phyloP scores from a whole-genome alignment of 2,797 vertebrate species.

The Myiothlypis chrysogaster region DNA sequence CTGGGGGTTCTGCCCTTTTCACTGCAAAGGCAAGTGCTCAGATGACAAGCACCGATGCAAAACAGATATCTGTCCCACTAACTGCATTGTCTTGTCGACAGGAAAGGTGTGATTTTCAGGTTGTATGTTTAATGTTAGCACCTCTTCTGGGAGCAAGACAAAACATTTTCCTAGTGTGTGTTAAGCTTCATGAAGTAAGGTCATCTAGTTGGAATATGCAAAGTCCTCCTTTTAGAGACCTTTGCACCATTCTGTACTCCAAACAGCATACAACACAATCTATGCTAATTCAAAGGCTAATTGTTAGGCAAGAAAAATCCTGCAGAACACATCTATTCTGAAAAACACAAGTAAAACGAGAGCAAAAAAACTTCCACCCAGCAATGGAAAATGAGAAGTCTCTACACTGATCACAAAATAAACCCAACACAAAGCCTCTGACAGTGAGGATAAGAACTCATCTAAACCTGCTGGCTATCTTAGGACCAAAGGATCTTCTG shows the following conservation, averaged over 20 bases:
- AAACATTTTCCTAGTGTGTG: not conserved
- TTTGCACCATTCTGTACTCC: not conserved
- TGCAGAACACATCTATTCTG: not conserved
- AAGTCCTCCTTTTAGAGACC: not conserved
- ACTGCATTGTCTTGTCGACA: not conserved
- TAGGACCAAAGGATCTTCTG: not conserved
- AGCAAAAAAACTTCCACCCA: not conserved
- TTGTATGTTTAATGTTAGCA: not conserved
- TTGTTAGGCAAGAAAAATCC: not conserved
- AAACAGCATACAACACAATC: not conserved
- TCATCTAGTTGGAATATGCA: rapidly evolving
- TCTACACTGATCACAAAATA: not conserved
- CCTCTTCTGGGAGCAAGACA: not conserved
- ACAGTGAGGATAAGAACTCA: not conserved
- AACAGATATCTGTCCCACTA: not conserved
- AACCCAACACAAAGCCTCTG: not conserved
- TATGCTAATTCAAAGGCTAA: not conserved
- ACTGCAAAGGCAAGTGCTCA: not conserved
- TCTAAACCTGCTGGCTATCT: not conserved
- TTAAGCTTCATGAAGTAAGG: not conserved
- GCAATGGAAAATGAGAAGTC: not conserved
- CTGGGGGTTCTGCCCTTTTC: conserved; percentile 23
- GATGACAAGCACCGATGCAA: not conserved
- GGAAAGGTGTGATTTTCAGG: not conserved
- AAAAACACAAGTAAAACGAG: not conserved